Base-by-base conservation (phyloP, 2,888 invertebrate genomes). In the Phlogophora meticulosa region DNA sequence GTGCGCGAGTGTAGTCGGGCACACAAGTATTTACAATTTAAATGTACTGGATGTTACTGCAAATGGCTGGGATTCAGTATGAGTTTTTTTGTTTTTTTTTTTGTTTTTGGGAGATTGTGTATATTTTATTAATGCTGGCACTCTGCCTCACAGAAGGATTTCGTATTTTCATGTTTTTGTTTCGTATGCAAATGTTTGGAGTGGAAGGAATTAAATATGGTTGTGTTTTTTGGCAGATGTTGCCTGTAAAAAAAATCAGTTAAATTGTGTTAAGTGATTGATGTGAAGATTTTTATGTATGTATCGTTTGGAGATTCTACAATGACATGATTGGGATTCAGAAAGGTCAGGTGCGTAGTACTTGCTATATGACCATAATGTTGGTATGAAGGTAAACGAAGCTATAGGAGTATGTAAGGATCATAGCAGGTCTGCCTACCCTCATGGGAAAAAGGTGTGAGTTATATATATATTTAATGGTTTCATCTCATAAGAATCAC, bases 1-100 rank as follows among this genome's bases (percentile, higher is more conserved):
- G 68, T 77, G 67, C 79, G 45, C 36, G 63, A 76, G 90, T 90
- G 89, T 88, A 81, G 74, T 85, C 88, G 84, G 69, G 80, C 81
- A 79, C 85, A 72, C 46, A 74, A 77, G 65, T 56, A 80, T 85
- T 85, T 80, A 81, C 81, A 85, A 83, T 87, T 84, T 83, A 85
- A 86, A 86, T 87, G 70, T 78, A 56, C 76, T 69, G 69, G 66
- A 62, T 52, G 71, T 65, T 69, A 69, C 60, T 51, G 45, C 46
- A 60, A 70, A 48, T 60, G 24, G 15, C 56, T 53, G 58, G 59
- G 24, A 58, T 67, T 72, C 70, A 65, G 43, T 66, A 46, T 28
- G 17, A 9, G 45, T 17, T n/a, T 52, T 60, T 58, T 58, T n/a
- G n/a, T n/a, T n/a, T 60, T 64, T 57, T 15, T 52, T 60, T 58